Base-by-base conservation (phyloP, 2,888 invertebrate genomes). In the Drosophila birchii region DNA sequence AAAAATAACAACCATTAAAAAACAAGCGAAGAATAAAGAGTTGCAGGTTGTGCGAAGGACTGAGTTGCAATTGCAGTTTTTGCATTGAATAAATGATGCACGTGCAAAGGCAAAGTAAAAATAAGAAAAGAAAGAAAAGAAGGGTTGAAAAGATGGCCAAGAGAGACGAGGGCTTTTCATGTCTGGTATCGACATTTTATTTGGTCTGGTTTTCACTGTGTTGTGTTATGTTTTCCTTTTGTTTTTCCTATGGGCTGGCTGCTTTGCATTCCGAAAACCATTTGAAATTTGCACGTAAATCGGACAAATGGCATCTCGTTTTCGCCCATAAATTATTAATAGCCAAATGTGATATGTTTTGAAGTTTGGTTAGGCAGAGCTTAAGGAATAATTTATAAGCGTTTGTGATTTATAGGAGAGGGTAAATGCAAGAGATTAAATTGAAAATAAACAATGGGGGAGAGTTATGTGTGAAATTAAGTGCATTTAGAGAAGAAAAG, bases 1-100 rank as follows among this genome's bases (percentile, higher is more conserved):
- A 23, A 3, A 49, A n/a, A 5, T 9, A 29, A 49, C 11, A 32
- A 3, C n/a, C 55, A 41, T 23, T n/a, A 41, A 45, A 23, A 45
- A 58, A 36, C 45, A 59, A 47, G 14, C 32, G 26, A 16, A 16
- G 29, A 62, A 39, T 34, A 16, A 49, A 26, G 47, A 49, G 61
- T 61, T 47, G 62, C 61, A 64, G 61, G 26, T 41, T 45, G 43
- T 43, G 43, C 56, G 18, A 14, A 32, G 26, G 26, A 26, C 14
- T 32, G 43, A 56, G 43, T 14, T 49, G 36, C 36, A 45, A n/a
- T 38, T 14, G 62, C 49, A 53, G 14, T 41, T 41, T 26, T 41
- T 26, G 20, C 51, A 41, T 67, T 73, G 55, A 79, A 85, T 79
- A 79, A 70, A 79, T 81, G 66, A 81, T 75, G 69, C 60, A 53